Evolutionary conservation across 2,888 invertebrate genomes (phyloP), one percentile per base, ranked within the genome.

Genomic region (Drosophila rellima): DNA sequence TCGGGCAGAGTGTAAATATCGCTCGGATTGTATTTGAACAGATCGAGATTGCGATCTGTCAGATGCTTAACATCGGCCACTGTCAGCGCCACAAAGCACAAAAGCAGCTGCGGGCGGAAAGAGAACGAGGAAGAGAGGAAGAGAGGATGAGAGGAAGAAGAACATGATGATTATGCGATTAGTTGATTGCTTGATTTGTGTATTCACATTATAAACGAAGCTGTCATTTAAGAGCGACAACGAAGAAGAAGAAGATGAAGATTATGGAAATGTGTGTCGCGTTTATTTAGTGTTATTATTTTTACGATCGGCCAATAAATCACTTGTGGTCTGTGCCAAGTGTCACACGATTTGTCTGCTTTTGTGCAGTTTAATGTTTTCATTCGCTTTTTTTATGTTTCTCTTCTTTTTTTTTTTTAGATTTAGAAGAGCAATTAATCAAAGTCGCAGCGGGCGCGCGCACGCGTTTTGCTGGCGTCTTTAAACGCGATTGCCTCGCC

Each of bases 1-100:
- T 92, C 90, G 37, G 92, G 91, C 69, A 92, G 78, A 37, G 92
- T 92, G 55, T 90, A 92, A 39, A 92, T 68, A 72, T 92, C 92
- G 62, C 80, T 82, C 26, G 91, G 91, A 69, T 91, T 80, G 71
- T 92, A 92, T 81, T 92, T 92, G 67, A 92, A 92, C 33, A 92
- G 78, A 56, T 92, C 91, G 29, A 88, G 60, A 70, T 92, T 91
- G 62, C 86, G 87, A 69, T 91, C 88, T 68, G 88, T 88, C 60
- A 90, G 71, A 67, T 89, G 90, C 69, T 91, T 91, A 37, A 91
- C 87, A 70, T 90, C 91, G 57, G 91, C 91, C 45, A 68, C 65
- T 31, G 86, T 79, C 67, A 90, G 51, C 56, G 89, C 86, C 69
- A 82, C 79, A 50, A 86, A 78, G 61, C 89, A 86, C 55, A 91